Conservation (phyloP, 35 echinoderm and acorn worm genomes). For the Eucidaris tribuloides region DNA sequence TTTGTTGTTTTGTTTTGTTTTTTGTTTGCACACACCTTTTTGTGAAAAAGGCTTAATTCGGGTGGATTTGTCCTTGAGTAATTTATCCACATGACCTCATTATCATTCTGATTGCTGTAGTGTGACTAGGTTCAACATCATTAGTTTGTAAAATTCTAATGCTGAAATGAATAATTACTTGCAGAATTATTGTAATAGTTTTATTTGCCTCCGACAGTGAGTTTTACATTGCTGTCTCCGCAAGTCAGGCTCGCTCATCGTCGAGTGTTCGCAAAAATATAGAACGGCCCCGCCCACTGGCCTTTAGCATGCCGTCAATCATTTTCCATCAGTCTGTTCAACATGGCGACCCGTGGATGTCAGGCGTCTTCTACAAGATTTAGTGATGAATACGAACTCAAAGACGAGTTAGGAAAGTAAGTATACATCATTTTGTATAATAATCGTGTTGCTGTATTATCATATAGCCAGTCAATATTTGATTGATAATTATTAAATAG, state of each 20-base stretch:
- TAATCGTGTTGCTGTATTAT: no score
- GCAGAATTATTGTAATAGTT: background rate
- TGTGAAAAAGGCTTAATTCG: no score
- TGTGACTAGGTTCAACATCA: no score
- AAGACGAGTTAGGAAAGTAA: slow-evolving; percentile 92
- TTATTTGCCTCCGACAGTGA: background rate
- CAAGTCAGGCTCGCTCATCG: background rate
- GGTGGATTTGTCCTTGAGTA: no score
- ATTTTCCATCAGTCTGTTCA: slow-evolving; percentile 25
- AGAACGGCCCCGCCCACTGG: slow-evolving; percentile 21
- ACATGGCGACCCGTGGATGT: slow-evolving; percentile 60
- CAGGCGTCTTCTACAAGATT: slow-evolving; percentile 68
- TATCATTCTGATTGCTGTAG: no score
- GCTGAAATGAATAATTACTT: background rate
- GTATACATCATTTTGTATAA: no score
- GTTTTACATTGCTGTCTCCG: background rate
- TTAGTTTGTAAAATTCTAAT: no score
- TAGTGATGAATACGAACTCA: slow-evolving; percentile 83
- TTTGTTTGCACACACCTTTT: no score
- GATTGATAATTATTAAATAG: no score
- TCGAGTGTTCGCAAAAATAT: background rate
- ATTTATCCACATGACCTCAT: no score
- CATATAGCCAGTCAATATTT: no score
- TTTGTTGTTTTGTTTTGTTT: no score
- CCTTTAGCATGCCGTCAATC: slow-evolving; percentile 25